Conservation (phyloP, 2,113 vertebrate species). For the Piaya cayana region DNA sequence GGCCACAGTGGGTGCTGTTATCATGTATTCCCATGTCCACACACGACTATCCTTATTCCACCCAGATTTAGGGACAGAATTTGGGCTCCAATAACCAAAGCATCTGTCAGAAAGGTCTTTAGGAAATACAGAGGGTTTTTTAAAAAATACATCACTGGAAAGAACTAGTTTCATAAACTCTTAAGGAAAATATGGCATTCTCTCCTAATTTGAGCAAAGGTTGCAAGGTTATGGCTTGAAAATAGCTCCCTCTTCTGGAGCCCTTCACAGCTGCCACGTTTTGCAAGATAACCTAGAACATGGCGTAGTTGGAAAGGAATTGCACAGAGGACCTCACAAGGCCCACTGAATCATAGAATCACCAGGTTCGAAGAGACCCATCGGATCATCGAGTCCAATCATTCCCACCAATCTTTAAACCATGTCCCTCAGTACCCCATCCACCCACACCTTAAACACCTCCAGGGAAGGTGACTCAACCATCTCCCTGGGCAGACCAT, state of each 20-base stretch:
- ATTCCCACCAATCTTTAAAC: no score
- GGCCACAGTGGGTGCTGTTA: no score
- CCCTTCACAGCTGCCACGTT: fast-evolving
- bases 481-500: no score
- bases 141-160: neutral
- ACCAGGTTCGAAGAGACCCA: no score
- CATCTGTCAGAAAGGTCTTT: neutral
- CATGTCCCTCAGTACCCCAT: no score
- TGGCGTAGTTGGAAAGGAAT: neutral
- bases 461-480: no score
- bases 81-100: neutral
- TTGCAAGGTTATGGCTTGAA: neutral
- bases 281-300: neutral
- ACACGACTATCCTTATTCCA: neutral
- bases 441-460: no score
- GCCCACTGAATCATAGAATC: no score
- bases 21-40: neutral
- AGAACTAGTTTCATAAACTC: neutral
- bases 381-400: no score
- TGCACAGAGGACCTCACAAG: fast-evolving
- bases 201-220: fast-evolving
- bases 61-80: neutral
- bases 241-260: neutral
- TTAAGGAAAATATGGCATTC: neutral
- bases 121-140: neutral